Conservation (phyloP, 2,797 vertebrate species). For the Mallotus villosus region DNA sequence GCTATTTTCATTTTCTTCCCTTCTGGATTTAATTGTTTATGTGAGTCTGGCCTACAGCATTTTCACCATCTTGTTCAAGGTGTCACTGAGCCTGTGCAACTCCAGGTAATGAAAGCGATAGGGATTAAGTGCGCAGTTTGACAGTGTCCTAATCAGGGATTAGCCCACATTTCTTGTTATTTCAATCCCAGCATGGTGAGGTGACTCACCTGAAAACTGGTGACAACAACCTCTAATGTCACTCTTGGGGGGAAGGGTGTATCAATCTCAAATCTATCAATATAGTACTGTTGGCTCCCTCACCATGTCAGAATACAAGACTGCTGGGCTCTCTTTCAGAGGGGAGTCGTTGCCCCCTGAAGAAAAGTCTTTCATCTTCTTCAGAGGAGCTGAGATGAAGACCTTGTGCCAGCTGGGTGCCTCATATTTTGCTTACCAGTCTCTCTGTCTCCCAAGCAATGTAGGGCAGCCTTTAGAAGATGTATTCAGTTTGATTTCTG, state of each 20-base stretch:
- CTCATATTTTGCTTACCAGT: slow-evolving; percentile 25
- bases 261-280: background rate
- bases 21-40: slow-evolving; percentile 33
- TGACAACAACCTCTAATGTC: slow-evolving; percentile 27
- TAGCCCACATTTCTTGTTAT: slow-evolving; percentile 62
- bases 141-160: slow-evolving; percentile 65
- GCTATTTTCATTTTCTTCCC: slow-evolving; percentile 35
- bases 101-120: slow-evolving; percentile 67
- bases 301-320: background rate
- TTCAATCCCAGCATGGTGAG: slow-evolving; percentile 37
- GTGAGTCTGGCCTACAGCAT: background rate
- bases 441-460: slow-evolving; percentile 22
- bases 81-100: slow-evolving; percentile 20
- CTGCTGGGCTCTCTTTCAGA: slow-evolving; percentile 18
- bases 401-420: slow-evolving; percentile 28
- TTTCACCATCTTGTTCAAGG: slow-evolving; percentile 40
- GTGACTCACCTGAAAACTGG: slow-evolving; percentile 59
- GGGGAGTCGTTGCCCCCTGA: slow-evolving; percentile 2
- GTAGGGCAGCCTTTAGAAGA: slow-evolving; percentile 34
- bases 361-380: slow-evolving; percentile 44
- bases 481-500: slow-evolving; percentile 22
- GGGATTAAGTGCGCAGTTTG: slow-evolving; percentile 62
- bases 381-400: slow-evolving; percentile 45
- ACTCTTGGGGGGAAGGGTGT: slow-evolving; percentile 4
- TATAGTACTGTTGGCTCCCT: background rate